These are phyloP conservation scores for Poecile atricapillus DNA, from an alignment of 2,113 vertebrate genomes.

Conservation along the genomic window DNA sequence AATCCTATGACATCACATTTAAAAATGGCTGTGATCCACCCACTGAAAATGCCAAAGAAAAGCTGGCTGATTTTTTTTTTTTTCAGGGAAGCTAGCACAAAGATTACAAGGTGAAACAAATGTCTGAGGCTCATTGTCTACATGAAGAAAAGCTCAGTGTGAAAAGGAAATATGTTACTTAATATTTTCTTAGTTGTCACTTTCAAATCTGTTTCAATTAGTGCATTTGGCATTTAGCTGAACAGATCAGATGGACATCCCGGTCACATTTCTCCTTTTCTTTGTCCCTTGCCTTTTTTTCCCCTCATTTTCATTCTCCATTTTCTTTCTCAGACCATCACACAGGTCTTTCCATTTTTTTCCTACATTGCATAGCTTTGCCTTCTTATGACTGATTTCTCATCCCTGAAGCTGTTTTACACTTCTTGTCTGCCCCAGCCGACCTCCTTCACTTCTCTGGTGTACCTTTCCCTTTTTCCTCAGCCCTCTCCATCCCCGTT, in stretches of 20 bases:
- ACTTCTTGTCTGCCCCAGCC: background rate
- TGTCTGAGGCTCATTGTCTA: background rate
- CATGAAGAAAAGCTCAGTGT: background rate
- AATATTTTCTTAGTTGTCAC: background rate
- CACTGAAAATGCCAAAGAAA: constrained; percentile 12
- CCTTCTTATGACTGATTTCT: background rate
- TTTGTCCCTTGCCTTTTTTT: background rate
- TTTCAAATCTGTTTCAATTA: background rate
- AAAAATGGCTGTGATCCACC: constrained; percentile 38
- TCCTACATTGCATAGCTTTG: background rate
- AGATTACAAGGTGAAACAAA: constrained; percentile 5
- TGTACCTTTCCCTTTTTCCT: background rate
- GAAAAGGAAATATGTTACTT: background rate
- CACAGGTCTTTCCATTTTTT: background rate
- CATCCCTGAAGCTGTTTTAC: background rate
- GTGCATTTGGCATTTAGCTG: background rate
- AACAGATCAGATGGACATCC: background rate
- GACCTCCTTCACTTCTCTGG: background rate
- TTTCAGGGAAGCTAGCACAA: background rate
- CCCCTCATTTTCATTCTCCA: background rate
- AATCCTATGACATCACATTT: constrained; percentile 47
- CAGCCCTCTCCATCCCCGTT: background rate
- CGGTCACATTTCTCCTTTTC: background rate
- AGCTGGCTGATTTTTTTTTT: background rate
- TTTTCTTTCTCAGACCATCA: background rate